Evolutionary conservation across 2,113 vertebrate genomes (phyloP).

Genomic region (Emydocephalus ijimae): DNA sequence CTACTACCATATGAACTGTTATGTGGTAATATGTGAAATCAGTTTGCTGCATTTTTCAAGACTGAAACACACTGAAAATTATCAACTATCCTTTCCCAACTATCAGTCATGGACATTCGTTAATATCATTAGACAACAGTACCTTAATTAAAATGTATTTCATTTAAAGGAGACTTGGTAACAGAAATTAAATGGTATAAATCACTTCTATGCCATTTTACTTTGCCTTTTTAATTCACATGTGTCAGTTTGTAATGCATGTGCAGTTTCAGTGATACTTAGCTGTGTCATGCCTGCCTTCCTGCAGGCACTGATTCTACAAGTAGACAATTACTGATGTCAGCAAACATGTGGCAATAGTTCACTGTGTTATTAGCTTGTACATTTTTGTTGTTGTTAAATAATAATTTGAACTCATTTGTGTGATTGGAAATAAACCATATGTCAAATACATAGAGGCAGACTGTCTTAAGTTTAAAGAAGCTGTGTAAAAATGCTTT

Average conservation of each 20-base stretch:
- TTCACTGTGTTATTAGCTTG: constrained; percentile 59
- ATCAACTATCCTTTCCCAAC: not conserved
- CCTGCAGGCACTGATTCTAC: constrained; percentile 36
- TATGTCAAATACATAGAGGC: constrained; percentile 8
- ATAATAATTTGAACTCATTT: constrained; percentile 52
- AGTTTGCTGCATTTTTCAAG: constrained; percentile 11
- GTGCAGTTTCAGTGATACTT: constrained; percentile 18
- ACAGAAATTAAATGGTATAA: constrained; percentile 6
- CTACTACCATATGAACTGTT: not conserved
- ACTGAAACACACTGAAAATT: not conserved
- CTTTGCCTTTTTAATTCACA: constrained; percentile 9
- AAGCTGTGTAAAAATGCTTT: constrained; percentile 15
- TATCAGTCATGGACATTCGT: not conserved
- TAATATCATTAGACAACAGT: constrained; percentile 14
- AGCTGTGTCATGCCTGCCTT: constrained; percentile 30
- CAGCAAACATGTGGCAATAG: constrained; percentile 54
- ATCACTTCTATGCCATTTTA: not conserved
- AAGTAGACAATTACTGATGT: constrained; percentile 55
- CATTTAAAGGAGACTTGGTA: constrained; percentile 10
- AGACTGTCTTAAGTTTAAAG: constrained; percentile 27
- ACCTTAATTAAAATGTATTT: constrained; percentile 30
- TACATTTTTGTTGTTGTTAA: constrained; percentile 53
- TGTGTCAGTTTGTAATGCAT: not conserved
- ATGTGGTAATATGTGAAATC: constrained; percentile 25
- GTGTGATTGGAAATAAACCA: constrained; percentile 43